phyloP scores from a whole-genome alignment of 2,888 invertebrate species.

The Eupithecia insigniata region DNA sequence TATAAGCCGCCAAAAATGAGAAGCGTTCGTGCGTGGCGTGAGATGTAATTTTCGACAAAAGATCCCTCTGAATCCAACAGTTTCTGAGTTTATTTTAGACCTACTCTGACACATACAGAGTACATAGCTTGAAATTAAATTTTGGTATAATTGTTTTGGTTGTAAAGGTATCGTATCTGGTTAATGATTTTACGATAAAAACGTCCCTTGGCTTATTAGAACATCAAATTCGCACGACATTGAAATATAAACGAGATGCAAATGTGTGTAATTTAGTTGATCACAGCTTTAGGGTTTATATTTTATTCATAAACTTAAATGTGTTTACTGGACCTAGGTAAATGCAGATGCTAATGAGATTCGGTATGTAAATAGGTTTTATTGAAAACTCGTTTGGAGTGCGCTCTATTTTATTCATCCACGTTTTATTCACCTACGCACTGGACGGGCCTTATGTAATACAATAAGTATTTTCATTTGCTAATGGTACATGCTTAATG shows the following conservation, averaged over 20 bases:
- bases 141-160: background rate
- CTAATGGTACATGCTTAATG: background rate
- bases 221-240: slow-evolving; percentile 18
- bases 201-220: slow-evolving; percentile 27
- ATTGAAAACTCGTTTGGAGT: background rate
- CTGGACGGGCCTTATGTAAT: background rate
- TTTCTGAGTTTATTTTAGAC: background rate
- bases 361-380: background rate
- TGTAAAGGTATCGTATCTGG: background rate
- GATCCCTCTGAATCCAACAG: background rate
- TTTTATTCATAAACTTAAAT: slow-evolving; percentile 41
- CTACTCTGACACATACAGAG: too few species aligned
- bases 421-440: background rate
- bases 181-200: slow-evolving; percentile 2
- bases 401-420: background rate
- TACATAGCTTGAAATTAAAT: background rate
- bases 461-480: background rate
- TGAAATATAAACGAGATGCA: slow-evolving; percentile 31
- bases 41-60: background rate
- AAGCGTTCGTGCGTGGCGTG: slow-evolving; percentile 1
- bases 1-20: slow-evolving; percentile 2
- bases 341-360: slow-evolving; percentile 2
- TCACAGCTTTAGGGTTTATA: slow-evolving; percentile 31
- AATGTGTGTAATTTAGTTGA: slow-evolving; percentile 33
- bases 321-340: slow-evolving; percentile 37